A percentile compares a stretch with the other conserved stretches of the same genome.
Conservation (phyloP, 1,140 invertebrate species). For the Eriocheir sinensis region DNA sequence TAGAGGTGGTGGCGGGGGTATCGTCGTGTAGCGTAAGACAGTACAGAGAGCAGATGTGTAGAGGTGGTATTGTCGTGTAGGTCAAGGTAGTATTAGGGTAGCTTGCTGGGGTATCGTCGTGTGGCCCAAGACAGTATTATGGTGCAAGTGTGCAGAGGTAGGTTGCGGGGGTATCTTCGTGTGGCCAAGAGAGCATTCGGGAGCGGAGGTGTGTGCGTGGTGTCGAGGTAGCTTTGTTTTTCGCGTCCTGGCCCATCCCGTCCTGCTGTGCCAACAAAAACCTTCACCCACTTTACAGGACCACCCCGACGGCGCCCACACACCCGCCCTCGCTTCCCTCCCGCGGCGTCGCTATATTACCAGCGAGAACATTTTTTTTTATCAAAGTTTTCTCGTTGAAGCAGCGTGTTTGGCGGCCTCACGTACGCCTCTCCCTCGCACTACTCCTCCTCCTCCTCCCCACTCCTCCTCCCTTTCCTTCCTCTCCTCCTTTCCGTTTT, state of each 20-base stretch:
- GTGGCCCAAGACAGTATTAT: too few relatives aligned
- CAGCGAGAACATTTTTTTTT: neutral
- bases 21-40: too few relatives aligned
- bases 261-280: neutral
- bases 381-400: neutral
- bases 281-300: neutral
- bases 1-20: too few relatives aligned
- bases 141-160: too few relatives aligned
- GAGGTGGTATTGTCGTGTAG: too few relatives aligned
- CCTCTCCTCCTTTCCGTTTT: too few relatives aligned
- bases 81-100: too few relatives aligned
- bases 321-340: neutral
- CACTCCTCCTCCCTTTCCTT: too few relatives aligned
- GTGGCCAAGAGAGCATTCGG: neutral
- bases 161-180: too few relatives aligned
- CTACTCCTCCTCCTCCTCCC: too few relatives aligned
- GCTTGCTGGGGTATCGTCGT: too few relatives aligned
- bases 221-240: neutral
- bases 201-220: neutral
- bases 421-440: neutral
- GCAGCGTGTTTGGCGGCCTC: neutral
- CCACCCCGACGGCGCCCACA: neutral
- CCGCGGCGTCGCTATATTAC: neutral
- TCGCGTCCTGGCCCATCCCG: neutral
- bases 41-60: too few relatives aligned